Evolutionary conservation across 2,113 vertebrate species (phyloP), one percentile per base, ranked within the genome.

Genomic region (Ornithorhynchus anatinus): DNA sequence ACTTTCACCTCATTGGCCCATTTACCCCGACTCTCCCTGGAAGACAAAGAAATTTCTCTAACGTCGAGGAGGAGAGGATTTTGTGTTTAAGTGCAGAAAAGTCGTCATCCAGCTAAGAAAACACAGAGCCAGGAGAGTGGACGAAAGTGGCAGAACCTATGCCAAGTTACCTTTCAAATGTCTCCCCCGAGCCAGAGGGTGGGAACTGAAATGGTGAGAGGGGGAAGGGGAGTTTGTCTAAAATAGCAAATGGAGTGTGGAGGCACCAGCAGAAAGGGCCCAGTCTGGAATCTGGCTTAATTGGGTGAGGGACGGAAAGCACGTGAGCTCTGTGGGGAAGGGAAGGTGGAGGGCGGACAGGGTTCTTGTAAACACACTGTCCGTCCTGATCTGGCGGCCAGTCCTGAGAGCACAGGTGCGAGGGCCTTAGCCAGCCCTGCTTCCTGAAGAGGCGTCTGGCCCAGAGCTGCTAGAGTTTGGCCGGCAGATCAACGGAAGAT

Each of bases 11-110:
- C 76, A 86, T 68, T 86, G 86, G 81, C 52, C 78, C 84, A 85
- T 91, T 89, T 87, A 85, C 76, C 77, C 76, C 86, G 80, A 90
- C 83, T 90, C 86, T 84, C 87, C 86, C 73, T 88, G 80, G 88
- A 89, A 78, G 70, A 81, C 65, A 81, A 0, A 84, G 64, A 74
- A 87, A 91, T 88, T 88, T 76, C 59, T 88, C 61, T 85, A 64
- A 84, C 75, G 64, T 87, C 80, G 84, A 84, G 75, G 75, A 85
- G 62, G 86, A 85, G 84, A 68, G 51, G 70, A 85, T 80, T 85
- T 53, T 66, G 79, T 72, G 37, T 58, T 33, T 70, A n/a, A n/a
- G 75, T 35, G 51, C 33, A 62, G 78, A 85, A 87, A 88, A 87
- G 77, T 64, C 84, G 86, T 84, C 80, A 78, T 83, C 77, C 86